Evolutionary conservation across 2,888 invertebrate genomes (phyloP), one percentile per base, ranked within the genome.

Genomic region (Cryptocheilus praepositus): DNA sequence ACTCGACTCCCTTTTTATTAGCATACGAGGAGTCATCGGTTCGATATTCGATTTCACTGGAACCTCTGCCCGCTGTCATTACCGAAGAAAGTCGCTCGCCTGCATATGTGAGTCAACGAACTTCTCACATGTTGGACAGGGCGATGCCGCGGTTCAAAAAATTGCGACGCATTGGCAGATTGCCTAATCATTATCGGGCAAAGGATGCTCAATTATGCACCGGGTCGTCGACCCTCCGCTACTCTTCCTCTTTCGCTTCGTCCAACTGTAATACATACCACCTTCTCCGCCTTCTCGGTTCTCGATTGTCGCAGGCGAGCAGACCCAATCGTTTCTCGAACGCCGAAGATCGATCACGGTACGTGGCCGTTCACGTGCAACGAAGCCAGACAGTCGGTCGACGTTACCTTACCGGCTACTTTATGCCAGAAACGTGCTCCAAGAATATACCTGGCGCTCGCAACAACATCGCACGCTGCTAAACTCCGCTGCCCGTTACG

Each of bases 391-490:
- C 62, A 64, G 28, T 22, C 43, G n/a, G 36, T n/a, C 44, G 55
- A 25, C 44, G 28, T 16, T 18, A 64, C 67, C 64, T 72, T 53
- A 28, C 45, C 22, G 43, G n/a, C 52, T 54, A 61, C 19, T 63
- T 71, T 70, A 74, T 62, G 64, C 63, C 62, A 74, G 65, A 71
- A 70, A 67, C 63, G 45, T 53, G 66, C 46, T 68, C 72, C 57
- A 67, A 77, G 77, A 77, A 78, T 77, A 75, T 53, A 75, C 11
- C 53, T 58, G 36, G 28, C 51, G 57, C 46, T 36, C 66, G 49
- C n/a, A 36, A 18, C 49, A 16, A 16, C 16, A 16, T 13, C 18
- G 49, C 4, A n/a, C n/a, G 1, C 49, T 16, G 16, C 18, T 18
- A 18, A 49, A 49, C 18, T 49, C n/a, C n/a, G 60, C 36, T 11